Percentiles rank a stretch among this genome's conserved stretches.
These are phyloP conservation scores for Salvator merianae DNA, from an alignment of 2,113 vertebrate species.

Conservation along the genomic window DNA sequence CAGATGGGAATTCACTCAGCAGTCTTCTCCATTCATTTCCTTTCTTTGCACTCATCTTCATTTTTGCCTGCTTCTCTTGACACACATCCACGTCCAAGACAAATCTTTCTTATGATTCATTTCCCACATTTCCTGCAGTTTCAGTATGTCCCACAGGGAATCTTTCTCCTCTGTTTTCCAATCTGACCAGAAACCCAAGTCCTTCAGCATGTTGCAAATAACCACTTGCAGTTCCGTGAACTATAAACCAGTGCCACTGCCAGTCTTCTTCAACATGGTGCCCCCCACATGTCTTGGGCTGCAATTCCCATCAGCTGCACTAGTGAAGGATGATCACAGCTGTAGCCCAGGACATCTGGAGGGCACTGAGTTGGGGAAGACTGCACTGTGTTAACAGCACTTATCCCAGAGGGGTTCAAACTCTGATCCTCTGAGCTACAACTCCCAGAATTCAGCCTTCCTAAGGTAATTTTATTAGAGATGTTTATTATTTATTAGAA, in stretches of 20 bases:
- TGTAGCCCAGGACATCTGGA: no score
- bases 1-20: not conserved
- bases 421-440: no score
- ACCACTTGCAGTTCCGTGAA: slow-evolving; percentile 2
- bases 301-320: no score
- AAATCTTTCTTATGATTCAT: slow-evolving; percentile 18
- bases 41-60: not conserved
- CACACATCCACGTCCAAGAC: slow-evolving; percentile 6
- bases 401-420: no score
- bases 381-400: no score
- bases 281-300: no score
- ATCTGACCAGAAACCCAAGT: not conserved
- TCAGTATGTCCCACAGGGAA: not conserved
- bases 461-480: not conserved
- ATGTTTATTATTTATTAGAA: not conserved
- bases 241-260: slow-evolving; percentile 19
- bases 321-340: no score
- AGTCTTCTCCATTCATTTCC: not conserved
- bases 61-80: not conserved
- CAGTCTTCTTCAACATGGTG: no score
- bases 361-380: no score
- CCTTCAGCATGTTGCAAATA: not conserved
- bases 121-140: not conserved
- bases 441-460: not conserved
- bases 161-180: not conserved